phyloP scores from a whole-genome alignment of 2,113 vertebrate species.

The Antechinus flavipes region DNA sequence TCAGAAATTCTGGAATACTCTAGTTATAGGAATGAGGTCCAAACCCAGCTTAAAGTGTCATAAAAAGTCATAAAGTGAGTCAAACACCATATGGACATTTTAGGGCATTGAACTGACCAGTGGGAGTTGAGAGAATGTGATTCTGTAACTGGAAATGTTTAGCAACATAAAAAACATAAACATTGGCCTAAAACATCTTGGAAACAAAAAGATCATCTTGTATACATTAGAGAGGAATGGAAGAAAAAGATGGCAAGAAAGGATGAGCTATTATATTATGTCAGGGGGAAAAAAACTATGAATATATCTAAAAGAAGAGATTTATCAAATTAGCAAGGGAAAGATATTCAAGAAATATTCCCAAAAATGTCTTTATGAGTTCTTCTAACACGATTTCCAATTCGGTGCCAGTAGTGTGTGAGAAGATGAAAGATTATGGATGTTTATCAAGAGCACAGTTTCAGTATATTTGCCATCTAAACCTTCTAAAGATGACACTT shows the following conservation, averaged over 20 bases:
- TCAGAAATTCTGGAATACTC: background rate
- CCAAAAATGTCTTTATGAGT: background rate
- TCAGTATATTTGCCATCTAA: background rate
- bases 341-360: background rate
- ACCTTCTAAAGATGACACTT: background rate
- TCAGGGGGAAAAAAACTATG: background rate
- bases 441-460: background rate
- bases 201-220: background rate
- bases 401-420: background rate
- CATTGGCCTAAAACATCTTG: background rate
- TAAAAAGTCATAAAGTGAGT: background rate
- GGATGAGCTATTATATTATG: no score
- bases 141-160: background rate
- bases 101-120: background rate
- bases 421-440: background rate
- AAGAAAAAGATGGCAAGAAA: no score
- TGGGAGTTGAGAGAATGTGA: background rate
- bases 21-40: background rate
- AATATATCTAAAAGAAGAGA: background rate
- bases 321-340: background rate
- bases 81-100: background rate
- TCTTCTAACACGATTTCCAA: background rate
- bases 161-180: background rate
- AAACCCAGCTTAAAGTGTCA: background rate
- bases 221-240: no score